phyloP scores from a whole-genome alignment of 2,113 vertebrate species.

The Mastomys coucha region DNA sequence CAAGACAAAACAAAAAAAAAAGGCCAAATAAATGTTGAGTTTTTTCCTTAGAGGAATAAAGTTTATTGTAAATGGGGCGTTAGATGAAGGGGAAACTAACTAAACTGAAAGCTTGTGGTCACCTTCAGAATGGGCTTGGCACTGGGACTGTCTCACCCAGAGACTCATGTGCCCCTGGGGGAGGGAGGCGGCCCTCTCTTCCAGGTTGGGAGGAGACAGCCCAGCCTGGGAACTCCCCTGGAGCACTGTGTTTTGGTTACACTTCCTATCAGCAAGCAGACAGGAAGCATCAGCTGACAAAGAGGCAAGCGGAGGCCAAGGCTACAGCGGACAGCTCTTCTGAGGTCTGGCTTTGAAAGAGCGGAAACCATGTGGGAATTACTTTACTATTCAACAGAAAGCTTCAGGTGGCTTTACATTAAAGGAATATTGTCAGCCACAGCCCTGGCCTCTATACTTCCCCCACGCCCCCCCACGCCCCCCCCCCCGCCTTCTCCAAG shows the following conservation, averaged over 20 bases:
- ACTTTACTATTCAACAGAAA: conserved; percentile 79
- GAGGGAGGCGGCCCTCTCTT: neutral
- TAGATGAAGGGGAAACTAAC: neutral
- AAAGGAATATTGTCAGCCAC: conserved; percentile 81
- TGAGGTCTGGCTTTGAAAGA: conserved; percentile 75
- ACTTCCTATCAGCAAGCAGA: conserved; percentile 82
- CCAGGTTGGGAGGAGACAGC: neutral
- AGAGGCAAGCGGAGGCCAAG: conserved; percentile 82
- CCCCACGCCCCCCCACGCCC: neutral
- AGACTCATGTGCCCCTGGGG: neutral
- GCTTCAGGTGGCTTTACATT: conserved; percentile 85
- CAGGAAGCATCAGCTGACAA: conserved; percentile 83
- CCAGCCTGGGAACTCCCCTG: conserved; percentile 75
- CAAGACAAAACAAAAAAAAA: neutral
- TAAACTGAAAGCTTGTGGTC: neutral
- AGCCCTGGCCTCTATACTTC: conserved; percentile 36
- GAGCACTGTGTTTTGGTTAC: conserved; percentile 66
- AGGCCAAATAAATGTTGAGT: conserved; percentile 32
- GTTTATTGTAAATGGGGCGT: conserved; percentile 37
- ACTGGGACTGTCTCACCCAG: neutral
- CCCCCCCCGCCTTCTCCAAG: neutral
- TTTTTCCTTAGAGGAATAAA: neutral
- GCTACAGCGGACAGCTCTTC: conserved; percentile 79
- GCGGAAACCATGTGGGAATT: conserved; percentile 78
- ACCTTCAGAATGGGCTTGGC: neutral